Percentiles rank a stretch among this genome's conserved stretches.
Evolutionary conservation across 2,888 invertebrate species (phyloP).

Genomic region (Petrolisthes manimaculis): DNA sequence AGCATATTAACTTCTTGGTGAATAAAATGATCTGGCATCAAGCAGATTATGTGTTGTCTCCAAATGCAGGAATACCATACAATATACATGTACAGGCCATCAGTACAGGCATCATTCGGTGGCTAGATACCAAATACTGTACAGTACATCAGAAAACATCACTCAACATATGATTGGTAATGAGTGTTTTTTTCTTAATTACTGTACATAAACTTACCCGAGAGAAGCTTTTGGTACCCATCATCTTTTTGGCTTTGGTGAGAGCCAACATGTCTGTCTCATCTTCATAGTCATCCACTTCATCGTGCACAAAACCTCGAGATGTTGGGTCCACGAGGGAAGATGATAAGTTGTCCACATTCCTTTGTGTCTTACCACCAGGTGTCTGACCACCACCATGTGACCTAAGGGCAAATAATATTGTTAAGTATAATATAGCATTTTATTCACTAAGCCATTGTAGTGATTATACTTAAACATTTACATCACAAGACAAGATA

Average conservation of each 20-base stretch:
- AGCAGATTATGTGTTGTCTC: no score
- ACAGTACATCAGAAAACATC: no score
- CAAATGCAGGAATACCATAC: no score
- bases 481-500: no score
- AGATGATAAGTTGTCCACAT: neutral
- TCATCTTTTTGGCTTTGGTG: slow-evolving; percentile 19
- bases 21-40: no score
- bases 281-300: slow-evolving; percentile 45
- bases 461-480: no score
- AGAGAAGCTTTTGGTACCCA: slow-evolving; percentile 33
- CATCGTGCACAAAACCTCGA: slow-evolving; percentile 42
- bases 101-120: no score
- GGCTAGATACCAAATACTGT: no score
- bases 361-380: neutral
- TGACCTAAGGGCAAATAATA: neutral
- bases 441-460: no score
- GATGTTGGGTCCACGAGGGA: slow-evolving; percentile 28
- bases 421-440: neutral
- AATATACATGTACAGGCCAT: no score
- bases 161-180: no score
- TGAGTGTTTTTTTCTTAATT: neutral
- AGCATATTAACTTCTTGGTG: no score
- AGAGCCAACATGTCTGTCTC: slow-evolving; percentile 26
- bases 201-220: neutral
- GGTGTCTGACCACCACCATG: neutral